phyloP scores from a whole-genome alignment of 1,140 invertebrate species.

The Eubasilissa regina region DNA sequence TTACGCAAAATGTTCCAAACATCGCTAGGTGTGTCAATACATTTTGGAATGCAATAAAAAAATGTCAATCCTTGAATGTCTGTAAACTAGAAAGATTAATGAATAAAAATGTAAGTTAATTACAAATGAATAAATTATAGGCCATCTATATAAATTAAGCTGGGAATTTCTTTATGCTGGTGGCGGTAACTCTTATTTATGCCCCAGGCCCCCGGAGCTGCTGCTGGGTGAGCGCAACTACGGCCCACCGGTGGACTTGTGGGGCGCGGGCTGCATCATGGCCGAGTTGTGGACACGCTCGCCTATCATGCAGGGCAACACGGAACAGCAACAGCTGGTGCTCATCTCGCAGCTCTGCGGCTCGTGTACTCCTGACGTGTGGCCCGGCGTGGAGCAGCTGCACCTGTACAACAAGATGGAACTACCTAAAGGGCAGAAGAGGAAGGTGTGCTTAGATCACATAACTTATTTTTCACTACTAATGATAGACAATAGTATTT shows the following conservation, averaged over 20 bases:
- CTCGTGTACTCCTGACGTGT: slow-evolving; percentile 93
- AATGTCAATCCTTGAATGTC: no score
- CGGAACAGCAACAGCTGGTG: slow-evolving; percentile 96
- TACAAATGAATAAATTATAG: no score
- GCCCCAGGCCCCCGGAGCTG: slow-evolving; percentile 76
- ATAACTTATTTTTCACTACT: no score
- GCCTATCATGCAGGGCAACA: slow-evolving; percentile 92
- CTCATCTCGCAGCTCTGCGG: slow-evolving; percentile 98
- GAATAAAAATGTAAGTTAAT: no score
- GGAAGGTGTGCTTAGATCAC: slow-evolving; percentile 75
- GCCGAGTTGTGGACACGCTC: slow-evolving; percentile 99
- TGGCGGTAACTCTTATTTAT: no score
- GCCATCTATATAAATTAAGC: no score
- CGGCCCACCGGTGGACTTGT: slow-evolving; percentile 97
- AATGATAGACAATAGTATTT: no score
- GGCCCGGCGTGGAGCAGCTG: slow-evolving; percentile 95
- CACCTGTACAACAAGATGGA: slow-evolving; percentile 95
- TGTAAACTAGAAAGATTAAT: no score
- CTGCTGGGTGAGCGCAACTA: slow-evolving; percentile 95
- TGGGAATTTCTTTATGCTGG: no score
- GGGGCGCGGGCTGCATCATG: slow-evolving; percentile 99
- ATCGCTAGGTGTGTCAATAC: no score
- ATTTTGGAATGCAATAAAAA: no score
- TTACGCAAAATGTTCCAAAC: no score
- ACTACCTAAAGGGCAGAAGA: slow-evolving; percentile 90